Base-by-base conservation (phyloP, 2,888 invertebrate species). In the Leucania comma region DNA sequence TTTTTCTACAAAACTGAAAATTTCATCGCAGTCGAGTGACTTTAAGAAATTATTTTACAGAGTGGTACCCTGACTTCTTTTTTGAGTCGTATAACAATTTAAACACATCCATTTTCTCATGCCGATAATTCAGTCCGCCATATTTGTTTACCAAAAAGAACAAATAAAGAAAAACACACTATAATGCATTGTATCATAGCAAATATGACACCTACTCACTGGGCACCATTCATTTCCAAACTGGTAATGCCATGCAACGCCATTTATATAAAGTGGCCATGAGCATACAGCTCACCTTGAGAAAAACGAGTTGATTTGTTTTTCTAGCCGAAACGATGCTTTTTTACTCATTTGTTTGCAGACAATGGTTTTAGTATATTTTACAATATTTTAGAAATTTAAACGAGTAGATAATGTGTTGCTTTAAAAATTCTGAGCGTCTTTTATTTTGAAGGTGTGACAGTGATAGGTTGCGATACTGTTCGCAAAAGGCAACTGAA, bases 201-300 rank as follows among this genome's bases (percentile, higher is more conserved):
- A 46, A n/a, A 72, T 72, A 50, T 60, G 56, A 50, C 24, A 50
- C 58, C 46, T 5, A 38, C 38, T 32, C 26, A 56, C 48, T 63
- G 35, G 53, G 22, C 58, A 38, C 72, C 70, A 78, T 68, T 79
- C 67, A 68, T 60, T 76, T 68, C 58, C 46, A 68, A 78, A 75
- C 66, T 14, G 61, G 59, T 88, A 88, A 88, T 87, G 84, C 88
- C 89, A 88, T 84, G 60, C 82, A 26, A 66, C 78, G 71, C 84
- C 79, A 84, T 90, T 86, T 88, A 78, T 87, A 88, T 86, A 88
- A 87, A 85, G 81, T 82, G 90, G 87, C 85, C 90, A 87, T 83
- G 88, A 89, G 80, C 85, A 72, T 76, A 74, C 58, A 50, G 54
- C 75, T 89, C 81, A 81, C 88, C 91, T 90, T 89, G 89, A 82